Base-by-base conservation (phyloP, 1,140 invertebrate species). In the Conus ventricosus region DNA sequence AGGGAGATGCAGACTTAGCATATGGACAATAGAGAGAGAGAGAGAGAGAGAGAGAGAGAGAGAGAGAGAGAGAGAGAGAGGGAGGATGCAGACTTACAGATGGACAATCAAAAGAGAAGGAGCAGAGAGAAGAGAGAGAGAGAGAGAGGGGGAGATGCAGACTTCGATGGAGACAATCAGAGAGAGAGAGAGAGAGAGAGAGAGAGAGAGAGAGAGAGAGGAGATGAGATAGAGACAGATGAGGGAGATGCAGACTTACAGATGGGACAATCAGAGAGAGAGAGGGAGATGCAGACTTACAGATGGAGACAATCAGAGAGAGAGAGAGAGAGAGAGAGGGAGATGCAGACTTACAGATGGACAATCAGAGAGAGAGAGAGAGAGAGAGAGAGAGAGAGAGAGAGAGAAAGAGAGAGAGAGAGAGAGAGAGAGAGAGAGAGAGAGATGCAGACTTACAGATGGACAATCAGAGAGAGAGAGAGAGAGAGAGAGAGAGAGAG, bases 351-450 rank as follows among this genome's bases (percentile, higher is more conserved):
- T n/a, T n/a, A n/a, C n/a, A n/a, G n/a, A n/a, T n/a, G n/a, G n/a
- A n/a, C n/a, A n/a, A n/a, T n/a, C n/a, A 75, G 71, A 75, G 71
- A 75, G 71, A 75, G 71, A 75, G 23, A 15, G 60, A 67, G 60
- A 67, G 60, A 67, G 60, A 75, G 71, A 63, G 71, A 75, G 15
- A 75, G 71, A 67, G 15, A 75, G 71, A 75, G 23, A 75, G 71
- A 67, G n/a, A 8, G n/a, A 39, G n/a, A 75, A 17, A 63, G 60
- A 63, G 60, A 75, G 17, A 75, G 6, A 75, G 20, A 75, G 71
- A 75, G 20, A 75, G 71, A 4, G 20, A 75, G 71, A 75, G 15
- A 63, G 60, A 20, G 10, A n/a, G 20, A 63, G 60, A 20, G 10
- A 8, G 60, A 63, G 10, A 63, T 8, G 60, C 60, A 75, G 71